Evolutionary conservation across 2,797 vertebrate species (phyloP).

Genomic region (Taeniopygia guttata): DNA sequence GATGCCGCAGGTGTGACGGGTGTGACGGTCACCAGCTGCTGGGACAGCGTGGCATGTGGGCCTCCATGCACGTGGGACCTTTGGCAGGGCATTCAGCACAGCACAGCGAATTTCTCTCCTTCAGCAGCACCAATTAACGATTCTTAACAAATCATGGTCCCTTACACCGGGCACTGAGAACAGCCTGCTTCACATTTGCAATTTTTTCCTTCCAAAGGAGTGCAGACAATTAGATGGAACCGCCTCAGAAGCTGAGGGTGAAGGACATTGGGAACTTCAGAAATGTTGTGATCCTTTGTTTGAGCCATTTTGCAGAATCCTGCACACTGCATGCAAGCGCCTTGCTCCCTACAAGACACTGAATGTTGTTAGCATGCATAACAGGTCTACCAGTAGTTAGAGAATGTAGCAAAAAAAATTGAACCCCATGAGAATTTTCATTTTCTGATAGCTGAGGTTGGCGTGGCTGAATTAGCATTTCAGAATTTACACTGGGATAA

Average conservation of each 20-base stretch:
- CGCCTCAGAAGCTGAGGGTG: neutral
- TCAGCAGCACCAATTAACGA: fast-evolving
- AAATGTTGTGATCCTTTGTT: neutral
- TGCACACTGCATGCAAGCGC: neutral
- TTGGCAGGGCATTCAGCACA: neutral
- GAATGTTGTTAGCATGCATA: neutral
- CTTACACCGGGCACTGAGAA: neutral
- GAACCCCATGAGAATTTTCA: neutral
- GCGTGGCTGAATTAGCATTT: neutral
- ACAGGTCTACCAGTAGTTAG: neutral
- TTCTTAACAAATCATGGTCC: fast-evolving
- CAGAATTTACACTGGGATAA: neutral
- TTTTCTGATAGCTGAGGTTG: neutral
- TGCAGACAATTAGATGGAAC: neutral
- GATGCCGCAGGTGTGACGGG: fast-evolving
- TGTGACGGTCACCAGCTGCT: fast-evolving
- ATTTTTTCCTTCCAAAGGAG: neutral
- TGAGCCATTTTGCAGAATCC: neutral
- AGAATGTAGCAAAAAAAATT: neutral
- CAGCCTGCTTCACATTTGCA: fast-evolving
- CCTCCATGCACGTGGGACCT: fast-evolving
- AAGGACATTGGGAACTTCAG: neutral
- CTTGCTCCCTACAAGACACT: neutral
- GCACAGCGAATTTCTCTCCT: neutral
- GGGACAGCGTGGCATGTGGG: fast-evolving